Evolutionary conservation across 2,888 invertebrate species (phyloP), one percentile per base, ranked within the genome.

Genomic region (Mesochorus sp.): DNA sequence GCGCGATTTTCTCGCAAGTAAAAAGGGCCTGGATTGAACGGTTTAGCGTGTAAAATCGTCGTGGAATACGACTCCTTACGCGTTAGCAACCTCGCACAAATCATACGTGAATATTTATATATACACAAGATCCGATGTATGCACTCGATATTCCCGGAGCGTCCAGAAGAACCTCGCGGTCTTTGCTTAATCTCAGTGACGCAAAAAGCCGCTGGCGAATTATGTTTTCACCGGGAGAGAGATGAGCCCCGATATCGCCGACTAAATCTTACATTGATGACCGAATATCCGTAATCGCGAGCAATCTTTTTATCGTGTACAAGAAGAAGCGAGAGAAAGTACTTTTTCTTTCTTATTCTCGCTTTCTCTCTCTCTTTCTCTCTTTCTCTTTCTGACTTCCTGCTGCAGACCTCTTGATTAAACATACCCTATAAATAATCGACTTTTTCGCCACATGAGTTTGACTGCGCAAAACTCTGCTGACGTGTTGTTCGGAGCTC

Each of bases 351-450:
- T n/a, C n/a, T n/a, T n/a, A n/a, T n/a, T n/a, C n/a, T n/a, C n/a
- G n/a, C n/a, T n/a, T n/a, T n/a, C n/a, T n/a, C n/a, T n/a, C n/a
- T n/a, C n/a, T n/a, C n/a, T n/a, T n/a, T n/a, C n/a, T n/a, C n/a
- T n/a, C n/a, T n/a, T n/a, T n/a, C n/a, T n/a, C n/a, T n/a, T n/a
- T n/a, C n/a, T n/a, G n/a, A 10, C 26, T 26, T 64, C 37, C 19
- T 59, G 2, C 51, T 34, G 47, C 4, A 34, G 47, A 62, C 17
- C 62, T 61, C 62, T 55, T 68, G 68, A 75, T 75, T 47, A 68
- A 62, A 68, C 47, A 62, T 39, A 67, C 67, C 59, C 42, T 61
- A 75, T 75, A 68, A 75, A 75, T 74, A 74, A 74, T 74, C 42
- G 51, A 61, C 39, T 67, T 59, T 59, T 74, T 59, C 59, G 17